A percentile compares a stretch with the other conserved stretches of the same genome.
These are phyloP conservation scores for Camponotus floridanus DNA, from an alignment of 1,140 invertebrate species.

Conservation along the genomic window DNA sequence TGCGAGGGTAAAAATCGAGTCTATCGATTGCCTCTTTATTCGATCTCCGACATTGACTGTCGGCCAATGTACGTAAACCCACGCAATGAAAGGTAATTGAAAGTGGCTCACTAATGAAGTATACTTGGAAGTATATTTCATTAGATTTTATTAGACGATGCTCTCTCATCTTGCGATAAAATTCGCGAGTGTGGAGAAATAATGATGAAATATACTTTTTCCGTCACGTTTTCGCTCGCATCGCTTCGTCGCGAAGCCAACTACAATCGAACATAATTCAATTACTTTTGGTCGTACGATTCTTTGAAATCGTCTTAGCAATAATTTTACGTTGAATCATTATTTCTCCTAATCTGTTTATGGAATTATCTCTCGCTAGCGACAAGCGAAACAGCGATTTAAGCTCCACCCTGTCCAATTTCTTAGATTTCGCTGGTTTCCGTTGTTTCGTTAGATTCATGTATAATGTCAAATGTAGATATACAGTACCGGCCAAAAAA, in stretches of 20 bases:
- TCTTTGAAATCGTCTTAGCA: not conserved
- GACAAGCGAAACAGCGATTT: not conserved
- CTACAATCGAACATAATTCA: slow-evolving; percentile 24
- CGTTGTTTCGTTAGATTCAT: not conserved
- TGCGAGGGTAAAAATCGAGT: not conserved
- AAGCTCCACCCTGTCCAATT: not conserved
- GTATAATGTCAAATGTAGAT: slow-evolving; percentile 33
- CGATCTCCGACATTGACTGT: not conserved
- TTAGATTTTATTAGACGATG: slow-evolving; percentile 20
- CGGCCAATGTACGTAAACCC: not conserved
- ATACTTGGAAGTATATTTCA: not conserved
- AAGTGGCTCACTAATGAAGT: not conserved
- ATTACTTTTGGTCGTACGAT: not conserved
- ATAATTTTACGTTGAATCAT: slow-evolving; percentile 3
- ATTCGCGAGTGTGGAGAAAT: not conserved
- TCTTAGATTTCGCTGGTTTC: not conserved
- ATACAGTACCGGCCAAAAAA: no score
- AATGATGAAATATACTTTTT: not conserved
- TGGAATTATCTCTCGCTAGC: not conserved
- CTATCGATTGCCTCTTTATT: slow-evolving; percentile 8
- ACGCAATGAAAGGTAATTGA: slow-evolving; percentile 16
- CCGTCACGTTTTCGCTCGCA: not conserved
- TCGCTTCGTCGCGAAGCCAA: not conserved
- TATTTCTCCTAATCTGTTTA: slow-evolving; percentile 7
- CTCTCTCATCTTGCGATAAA: not conserved